Evolutionary conservation across 2,888 invertebrate species (phyloP), one percentile per base, ranked within the genome.

Genomic region (Dioctria linearis): DNA sequence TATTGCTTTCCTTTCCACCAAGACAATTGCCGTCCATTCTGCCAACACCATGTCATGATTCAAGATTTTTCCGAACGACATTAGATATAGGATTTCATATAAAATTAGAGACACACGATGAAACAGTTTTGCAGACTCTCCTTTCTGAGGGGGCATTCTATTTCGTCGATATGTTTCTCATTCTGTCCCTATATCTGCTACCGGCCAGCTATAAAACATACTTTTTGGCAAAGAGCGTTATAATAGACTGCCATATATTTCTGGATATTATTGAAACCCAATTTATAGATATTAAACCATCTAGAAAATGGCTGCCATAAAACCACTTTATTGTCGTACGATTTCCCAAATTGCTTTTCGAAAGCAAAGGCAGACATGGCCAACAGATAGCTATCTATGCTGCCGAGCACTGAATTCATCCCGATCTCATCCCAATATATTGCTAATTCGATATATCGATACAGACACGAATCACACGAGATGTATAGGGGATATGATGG

Each of bases 241-340:
- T 80, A 82, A 82, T 82, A 76, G 82, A 82, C 82, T 82, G 82
- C 75, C 79, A 79, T 82, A 80, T 79, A 79, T 79, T 76, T 73
- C 61, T 66, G 65, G 75, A 82, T 82, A 80, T 82, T 82, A 82
- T 82, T 82, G 80, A 82, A 82, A 82, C 79, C 80, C 82, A 82
- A 82, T 82, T 82, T 82, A 79, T 82, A 82, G 82, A 82, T 82
- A 82, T 82, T 82, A 82, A 82, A 82, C 82, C 82, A 82, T 82
- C 80, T 78, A 82, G 82, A 82, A 82, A 82, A 82, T 82, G 82
- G 80, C 79, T 78, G 79, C 80, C 76, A 82, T 82, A 82, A 82
- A 82, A 82, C 80, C 79, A 75, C 54, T 82, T 82, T 82, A 82
- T 82, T 82, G 82, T 80, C 78, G 79, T 80, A 80, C 80, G 79